These are phyloP conservation scores for Andinoacara biseriatus DNA, from an alignment of 2,113 vertebrate species.

Conservation along the genomic window DNA sequence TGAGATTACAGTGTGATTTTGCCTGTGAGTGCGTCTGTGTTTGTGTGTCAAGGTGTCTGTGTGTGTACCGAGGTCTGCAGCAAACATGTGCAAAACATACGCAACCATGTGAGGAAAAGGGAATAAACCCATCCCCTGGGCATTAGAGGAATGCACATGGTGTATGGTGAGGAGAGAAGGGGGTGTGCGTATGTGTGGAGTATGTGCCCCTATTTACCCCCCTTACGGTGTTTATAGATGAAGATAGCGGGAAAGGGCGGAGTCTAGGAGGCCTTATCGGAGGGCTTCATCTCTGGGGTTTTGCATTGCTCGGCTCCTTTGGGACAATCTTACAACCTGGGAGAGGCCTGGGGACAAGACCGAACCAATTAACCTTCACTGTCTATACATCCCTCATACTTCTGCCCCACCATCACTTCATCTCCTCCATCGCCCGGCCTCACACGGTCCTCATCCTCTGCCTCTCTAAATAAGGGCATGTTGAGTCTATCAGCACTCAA, in stretches of 20 bases:
- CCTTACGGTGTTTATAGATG: slow-evolving; percentile 28
- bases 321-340: slow-evolving; percentile 52
- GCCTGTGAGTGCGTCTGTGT: slow-evolving; percentile 39
- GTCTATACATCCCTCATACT: slow-evolving; percentile 44
- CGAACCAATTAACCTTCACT: slow-evolving; percentile 68
- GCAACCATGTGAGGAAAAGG: slow-evolving; percentile 18
- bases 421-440: slow-evolving; percentile 19
- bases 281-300: slow-evolving; percentile 48
- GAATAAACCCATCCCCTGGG: slow-evolving; percentile 56
- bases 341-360: slow-evolving; percentile 60
- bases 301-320: slow-evolving; percentile 26
- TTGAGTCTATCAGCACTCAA: slow-evolving; percentile 66
- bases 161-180: background rate
- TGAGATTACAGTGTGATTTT: slow-evolving; percentile 53
- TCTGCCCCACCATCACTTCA: slow-evolving; percentile 15
- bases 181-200: background rate
- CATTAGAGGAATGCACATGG: slow-evolving; percentile 62
- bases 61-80: slow-evolving; percentile 12
- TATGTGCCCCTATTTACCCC: slow-evolving; percentile 10
- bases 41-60: slow-evolving; percentile 60
- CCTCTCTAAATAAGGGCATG: slow-evolving; percentile 75
- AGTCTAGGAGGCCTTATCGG: slow-evolving; percentile 54
- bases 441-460: slow-evolving; percentile 12
- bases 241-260: slow-evolving; percentile 30
- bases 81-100: slow-evolving; percentile 65